Base-by-base conservation (phyloP, 35 echinoderm and acorn worm species). In the Chiridota heheva region DNA sequence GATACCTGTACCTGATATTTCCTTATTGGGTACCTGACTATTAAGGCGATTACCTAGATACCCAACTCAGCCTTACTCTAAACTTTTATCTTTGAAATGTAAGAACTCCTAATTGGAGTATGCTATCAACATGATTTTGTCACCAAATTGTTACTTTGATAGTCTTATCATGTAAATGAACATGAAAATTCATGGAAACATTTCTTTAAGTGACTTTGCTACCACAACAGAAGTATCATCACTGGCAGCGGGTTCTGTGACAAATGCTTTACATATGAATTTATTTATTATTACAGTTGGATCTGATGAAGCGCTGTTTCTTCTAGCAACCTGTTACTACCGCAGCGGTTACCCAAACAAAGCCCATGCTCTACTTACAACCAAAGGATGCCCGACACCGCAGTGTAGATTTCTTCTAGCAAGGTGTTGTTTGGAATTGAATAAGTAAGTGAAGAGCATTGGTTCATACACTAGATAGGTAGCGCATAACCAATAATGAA, bases 311-410 rank as follows among this genome's bases (percentile, higher is more conserved):
- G 84, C 84, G 1, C 68, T 97, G 17, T 97, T 97, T 72, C 84
- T 97, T 7, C 73, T 97, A 30, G 93, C 88, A 5, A 97, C 93
- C 2, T 97, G 93, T 49, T 97, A 97, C 59, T 97, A 91, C 79
- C 67, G 93, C 35, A 80, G 88, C 56, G 93, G 93, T 55, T 80
- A 91, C 38, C 78, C 88, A 25, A 97, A 87, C 60, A 84, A 78
- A 42, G 84, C 93, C 27, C 80, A 97, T 73, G 68, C 88, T 18
- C 67, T 97, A 12, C 83, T 97, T 3, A 78, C 80, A 44, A 36
- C 80, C 42, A 97, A 97, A 53, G 93, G 93, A 63, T 97, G 93
- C 62, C 93, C 88, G 0, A 91, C 93, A 44, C 88, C 93, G 60
- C 88, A 88, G 22, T 97, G 93, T 68, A 81, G 84, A 20, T 97